Evolutionary conservation across 2,888 invertebrate species (phyloP), one percentile per base, ranked within the genome.

Genomic region (Heliconius charithonia): DNA sequence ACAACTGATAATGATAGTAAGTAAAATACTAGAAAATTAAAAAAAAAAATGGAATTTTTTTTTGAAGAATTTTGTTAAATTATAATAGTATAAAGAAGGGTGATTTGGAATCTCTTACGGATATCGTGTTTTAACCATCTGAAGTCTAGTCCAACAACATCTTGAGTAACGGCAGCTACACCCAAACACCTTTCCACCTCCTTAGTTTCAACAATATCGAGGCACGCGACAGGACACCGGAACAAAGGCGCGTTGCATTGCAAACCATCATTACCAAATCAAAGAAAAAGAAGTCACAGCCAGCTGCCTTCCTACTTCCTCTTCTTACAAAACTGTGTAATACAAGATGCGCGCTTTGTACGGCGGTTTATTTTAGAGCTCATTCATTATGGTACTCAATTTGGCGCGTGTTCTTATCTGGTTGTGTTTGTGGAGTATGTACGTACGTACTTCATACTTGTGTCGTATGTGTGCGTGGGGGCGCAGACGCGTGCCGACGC

Each of bases 221-320:
- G 91, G 92, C 94, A 94, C 94, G 94, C 94, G 94, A 93, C 94
- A 92, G 90, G 90, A 91, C 89, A 91, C 86, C 86, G 86, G 87
- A 87, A 94, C 93, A 94, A 94, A 91, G 85, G 88, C 86, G 87
- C 88, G 87, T 86, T 92, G 92, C 91, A 92, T 92, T 92, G 89
- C 91, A 92, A 90, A 90, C 93, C 93, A 93, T 94, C 93, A 94
- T 94, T 94, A 94, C 89, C 83, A 87, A 88, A 86, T 83, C 85
- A 86, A 90, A 90, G 90, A 90, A 91, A 91, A 92, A 91, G 91
- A 92, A 92, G 91, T 89, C 89, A 88, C 83, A 71, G 81, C 89
- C 94, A 94, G 94, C 94, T 94, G 94, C 92, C 92, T 91, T 90
- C 93, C 93, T 89, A 94, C 94, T 94, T 95, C 94, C 94, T 94